Evolutionary conservation across 2,113 vertebrate species (phyloP).

Genomic region (Oxygymnocypris stewartii): DNA sequence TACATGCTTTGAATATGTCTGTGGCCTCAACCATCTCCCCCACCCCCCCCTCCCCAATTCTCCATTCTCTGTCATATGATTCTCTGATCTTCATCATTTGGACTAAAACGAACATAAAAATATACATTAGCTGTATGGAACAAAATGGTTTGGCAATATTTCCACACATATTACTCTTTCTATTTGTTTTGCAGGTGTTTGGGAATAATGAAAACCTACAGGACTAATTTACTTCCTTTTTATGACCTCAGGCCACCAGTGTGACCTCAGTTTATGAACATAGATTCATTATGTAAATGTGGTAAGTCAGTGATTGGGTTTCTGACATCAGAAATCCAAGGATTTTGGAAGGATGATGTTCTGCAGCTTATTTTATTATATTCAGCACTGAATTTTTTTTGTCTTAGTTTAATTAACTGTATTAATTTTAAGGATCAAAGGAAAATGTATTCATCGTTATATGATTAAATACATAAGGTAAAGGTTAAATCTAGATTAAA

Average conservation of each 20-base stretch:
- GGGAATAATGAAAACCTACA: background rate
- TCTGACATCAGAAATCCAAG: slow-evolving; percentile 1
- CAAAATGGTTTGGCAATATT: no score
- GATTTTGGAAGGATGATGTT: background rate
- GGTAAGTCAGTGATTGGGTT: background rate
- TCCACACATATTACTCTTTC: no score
- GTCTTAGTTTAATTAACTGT: background rate
- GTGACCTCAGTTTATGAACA: background rate
- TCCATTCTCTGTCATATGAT: background rate
- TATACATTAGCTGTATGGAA: background rate
- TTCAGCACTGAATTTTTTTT: no score
- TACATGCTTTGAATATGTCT: slow-evolving; percentile 1
- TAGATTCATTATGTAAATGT: background rate
- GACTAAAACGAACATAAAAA: background rate
- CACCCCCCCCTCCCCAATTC: background rate
- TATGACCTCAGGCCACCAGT: background rate
- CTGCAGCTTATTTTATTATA: background rate
- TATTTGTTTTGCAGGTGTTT: background rate
- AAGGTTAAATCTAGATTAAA: no score
- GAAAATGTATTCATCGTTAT: background rate
- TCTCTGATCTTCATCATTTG: background rate
- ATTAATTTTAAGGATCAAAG: background rate
- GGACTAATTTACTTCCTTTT: background rate
- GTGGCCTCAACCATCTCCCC: background rate
- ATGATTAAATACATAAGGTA: no score